Conservation (phyloP, 2,888 invertebrate species). For the Mamestra brassicae region DNA sequence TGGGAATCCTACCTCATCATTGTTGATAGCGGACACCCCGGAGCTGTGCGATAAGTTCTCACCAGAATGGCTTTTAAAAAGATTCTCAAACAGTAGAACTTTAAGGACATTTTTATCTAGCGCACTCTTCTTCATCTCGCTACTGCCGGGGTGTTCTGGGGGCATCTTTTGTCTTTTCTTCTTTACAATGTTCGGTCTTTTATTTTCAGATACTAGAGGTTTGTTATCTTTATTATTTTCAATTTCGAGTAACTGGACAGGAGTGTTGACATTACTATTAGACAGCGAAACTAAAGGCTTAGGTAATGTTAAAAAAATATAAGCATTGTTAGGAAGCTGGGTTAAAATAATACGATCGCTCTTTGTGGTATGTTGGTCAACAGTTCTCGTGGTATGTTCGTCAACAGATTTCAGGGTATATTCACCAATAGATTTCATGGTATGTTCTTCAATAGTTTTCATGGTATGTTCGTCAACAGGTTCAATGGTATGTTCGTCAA, state of each 20-base stretch:
- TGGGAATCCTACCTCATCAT: conserved; percentile 80
- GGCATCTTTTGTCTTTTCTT: conserved; percentile 72
- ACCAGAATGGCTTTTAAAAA: conserved; percentile 76
- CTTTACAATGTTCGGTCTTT: conserved; percentile 60
- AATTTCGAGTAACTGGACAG: conserved; percentile 64
- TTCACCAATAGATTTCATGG: not conserved
- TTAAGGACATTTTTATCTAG: conserved; percentile 79
- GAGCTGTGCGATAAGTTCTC: conserved; percentile 69
- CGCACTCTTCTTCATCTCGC: conserved; percentile 70
- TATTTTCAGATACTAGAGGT: conserved; percentile 61
- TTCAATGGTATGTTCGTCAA: not conserved
- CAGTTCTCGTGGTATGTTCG: not conserved
- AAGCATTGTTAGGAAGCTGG: conserved; percentile 81
- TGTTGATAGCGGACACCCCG: conserved; percentile 69
- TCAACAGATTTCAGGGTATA: not conserved
- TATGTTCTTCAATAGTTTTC: not conserved
- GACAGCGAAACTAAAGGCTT: conserved; percentile 73
- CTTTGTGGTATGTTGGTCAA: conserved; percentile 26
- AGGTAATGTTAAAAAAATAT: conserved; percentile 81
- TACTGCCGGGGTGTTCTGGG: conserved; percentile 65
- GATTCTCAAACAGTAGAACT: conserved; percentile 81
- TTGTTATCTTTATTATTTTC: conserved; percentile 64
- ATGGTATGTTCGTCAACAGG: not conserved
- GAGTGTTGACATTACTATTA: conserved; percentile 61
- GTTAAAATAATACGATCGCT: conserved; percentile 70